Conservation (phyloP, 2,113 vertebrate species). For the Glaucomys volans region DNA sequence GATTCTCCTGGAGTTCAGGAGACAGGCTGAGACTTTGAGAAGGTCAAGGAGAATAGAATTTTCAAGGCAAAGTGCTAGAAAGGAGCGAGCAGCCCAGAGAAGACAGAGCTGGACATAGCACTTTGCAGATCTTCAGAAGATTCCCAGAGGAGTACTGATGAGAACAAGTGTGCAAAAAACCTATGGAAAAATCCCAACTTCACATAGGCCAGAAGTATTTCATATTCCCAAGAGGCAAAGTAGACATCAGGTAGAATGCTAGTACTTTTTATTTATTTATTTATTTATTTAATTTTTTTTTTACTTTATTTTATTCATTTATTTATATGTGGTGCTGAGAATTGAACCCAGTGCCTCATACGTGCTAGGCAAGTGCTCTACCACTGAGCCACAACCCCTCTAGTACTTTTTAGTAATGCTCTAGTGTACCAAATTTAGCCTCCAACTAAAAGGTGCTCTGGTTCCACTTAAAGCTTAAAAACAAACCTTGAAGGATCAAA, state of each 20-base stretch:
- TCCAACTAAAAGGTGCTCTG: background rate
- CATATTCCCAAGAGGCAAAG: background rate
- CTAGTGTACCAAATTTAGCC: background rate
- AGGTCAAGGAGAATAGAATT: background rate
- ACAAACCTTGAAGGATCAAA: conserved; percentile 1
- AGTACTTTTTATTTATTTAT: background rate
- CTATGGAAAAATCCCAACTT: background rate
- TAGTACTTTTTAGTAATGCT: background rate
- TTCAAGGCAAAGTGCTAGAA: background rate
- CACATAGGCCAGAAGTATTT: background rate
- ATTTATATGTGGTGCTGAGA: too few species aligned
- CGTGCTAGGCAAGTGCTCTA: too few species aligned
- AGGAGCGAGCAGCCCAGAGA: background rate
- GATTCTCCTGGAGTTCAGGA: background rate
- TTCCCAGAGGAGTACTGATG: background rate
- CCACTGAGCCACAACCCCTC: too few species aligned
- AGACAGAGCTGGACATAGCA: background rate
- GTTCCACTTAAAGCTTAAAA: conserved; percentile 5
- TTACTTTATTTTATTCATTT: too few species aligned
- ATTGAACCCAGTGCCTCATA: too few species aligned
- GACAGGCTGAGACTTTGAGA: conserved; percentile 9
- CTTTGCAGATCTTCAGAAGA: background rate
- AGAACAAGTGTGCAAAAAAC: background rate
- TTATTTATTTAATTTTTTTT: too few species aligned
- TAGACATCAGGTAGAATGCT: background rate